Evolutionary conservation across 1,140 invertebrate species (phyloP), one percentile per base, ranked within the genome.

Genomic region (Rhizoglyphus robini): DNA sequence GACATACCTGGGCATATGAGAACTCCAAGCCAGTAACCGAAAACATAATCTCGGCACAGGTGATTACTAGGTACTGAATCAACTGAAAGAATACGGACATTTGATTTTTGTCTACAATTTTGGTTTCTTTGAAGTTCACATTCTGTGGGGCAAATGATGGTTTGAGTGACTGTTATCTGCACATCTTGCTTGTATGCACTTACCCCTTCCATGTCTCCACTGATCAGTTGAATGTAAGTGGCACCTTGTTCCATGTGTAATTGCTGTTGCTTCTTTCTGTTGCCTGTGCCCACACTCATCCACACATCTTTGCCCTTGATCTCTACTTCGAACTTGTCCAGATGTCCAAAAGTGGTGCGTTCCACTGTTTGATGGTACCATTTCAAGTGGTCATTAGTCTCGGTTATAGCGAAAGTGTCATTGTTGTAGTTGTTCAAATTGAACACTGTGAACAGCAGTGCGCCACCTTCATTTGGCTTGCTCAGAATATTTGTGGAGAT

Each of bases 11-110:
- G 32, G 81, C 80, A 74, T 94, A 96, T 0, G 89, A 88, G 77
- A 96, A 96, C 70, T 92, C 87, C 13, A 94, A 79, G 11, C 91
- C 93, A 0, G 90, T 95, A 13, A 96, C 83, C 0, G 87, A 89
- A 74, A 94, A 94, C 79, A 96, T 83, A 29, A 96, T 80, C 76
- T 87, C 88, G 5, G 82, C 90, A 67, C 85, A 78, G 0, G 90
- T 93, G 67, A 95, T 85, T 0, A 93, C 75, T 25, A 92, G 75
- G 72, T 92, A 91, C 73, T 94, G 90, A 0, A 90, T 89, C n/a
- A 94, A 73, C 67, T 92, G 79, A 84, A 84, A 89, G 0, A 90
- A 72, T 67, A 71, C 66, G 29, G 51, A 63, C 20, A 72, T 15
- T 11, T 38, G 18, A 41, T 68, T 68, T 5, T 3, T 2, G 15